Conservation (phyloP, 2,113 vertebrate genomes). For the Holacanthus passer region DNA sequence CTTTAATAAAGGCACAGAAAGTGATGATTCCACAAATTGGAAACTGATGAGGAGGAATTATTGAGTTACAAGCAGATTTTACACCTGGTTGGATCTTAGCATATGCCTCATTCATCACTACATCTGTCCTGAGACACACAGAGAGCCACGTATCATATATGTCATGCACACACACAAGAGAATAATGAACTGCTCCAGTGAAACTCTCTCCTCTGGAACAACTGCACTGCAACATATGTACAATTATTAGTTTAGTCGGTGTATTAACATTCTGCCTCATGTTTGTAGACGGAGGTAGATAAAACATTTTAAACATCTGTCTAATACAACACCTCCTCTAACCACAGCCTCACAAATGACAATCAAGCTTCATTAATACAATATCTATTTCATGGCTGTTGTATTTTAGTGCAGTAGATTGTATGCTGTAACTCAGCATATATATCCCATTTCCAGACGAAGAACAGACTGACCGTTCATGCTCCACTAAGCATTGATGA, state of each 20-base stretch:
- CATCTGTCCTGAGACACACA: neutral
- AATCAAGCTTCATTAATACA: neutral
- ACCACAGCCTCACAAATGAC: neutral
- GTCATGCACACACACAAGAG: neutral
- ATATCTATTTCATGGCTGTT: neutral
- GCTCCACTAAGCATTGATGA: conserved; percentile 52
- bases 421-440: neutral
- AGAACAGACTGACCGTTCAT: conserved; percentile 34
- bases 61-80: neutral
- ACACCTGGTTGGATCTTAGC: conserved; percentile 9
- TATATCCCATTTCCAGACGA: neutral
- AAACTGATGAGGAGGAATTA: conserved; percentile 31
- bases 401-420: neutral
- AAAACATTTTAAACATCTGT: neutral
- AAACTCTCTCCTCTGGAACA: neutral
- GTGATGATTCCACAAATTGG: conserved; percentile 7
- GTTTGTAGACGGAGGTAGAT: neutral
- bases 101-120: conserved; percentile 24
- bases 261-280: neutral
- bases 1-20: neutral
- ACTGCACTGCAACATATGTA: neutral
- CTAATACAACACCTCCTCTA: neutral
- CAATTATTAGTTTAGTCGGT: neutral
- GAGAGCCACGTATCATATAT: neutral
- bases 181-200: conserved; percentile 1